Percentiles rank a stretch among this genome's conserved stretches.
phyloP scores from a whole-genome alignment of 2,888 invertebrate species.

The Agrenia bidenticulata region DNA sequence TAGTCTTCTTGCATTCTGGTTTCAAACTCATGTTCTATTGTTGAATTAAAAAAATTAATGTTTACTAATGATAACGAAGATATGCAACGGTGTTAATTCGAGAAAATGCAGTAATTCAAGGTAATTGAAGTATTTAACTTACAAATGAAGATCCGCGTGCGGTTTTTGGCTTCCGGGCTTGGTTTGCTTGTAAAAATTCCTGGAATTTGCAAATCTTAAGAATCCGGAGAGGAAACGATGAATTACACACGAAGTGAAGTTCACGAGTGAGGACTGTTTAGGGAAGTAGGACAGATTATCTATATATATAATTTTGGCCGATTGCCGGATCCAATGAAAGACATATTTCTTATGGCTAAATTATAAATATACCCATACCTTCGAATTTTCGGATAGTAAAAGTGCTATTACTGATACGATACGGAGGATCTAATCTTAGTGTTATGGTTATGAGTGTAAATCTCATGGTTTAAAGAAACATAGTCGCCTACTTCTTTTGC shows the following conservation, averaged over 20 bases:
- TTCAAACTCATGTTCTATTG: constrained; percentile 45
- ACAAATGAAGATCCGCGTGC: neutral
- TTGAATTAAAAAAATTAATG: neutral
- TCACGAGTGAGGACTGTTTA: constrained; percentile 26
- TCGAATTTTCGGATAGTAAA: too few relatives aligned
- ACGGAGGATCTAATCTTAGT: neutral
- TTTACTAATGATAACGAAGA: too few relatives aligned
- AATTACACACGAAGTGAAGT: constrained; percentile 26
- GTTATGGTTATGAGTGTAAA: neutral
- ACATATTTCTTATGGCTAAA: constrained; percentile 14
- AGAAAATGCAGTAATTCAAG: neutral
- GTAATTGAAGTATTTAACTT: too few relatives aligned
- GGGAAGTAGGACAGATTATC: constrained; percentile 35
- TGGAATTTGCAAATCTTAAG: neutral
- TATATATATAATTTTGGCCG: constrained; percentile 40
- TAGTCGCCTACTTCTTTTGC: neutral
- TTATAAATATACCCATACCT: constrained; percentile 26
- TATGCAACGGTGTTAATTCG: too few relatives aligned
- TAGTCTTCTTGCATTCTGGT: constrained; percentile 37
- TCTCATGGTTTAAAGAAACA: neutral
- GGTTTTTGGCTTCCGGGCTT: constrained; percentile 10
- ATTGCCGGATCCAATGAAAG: constrained; percentile 31
- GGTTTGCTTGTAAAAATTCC: neutral
- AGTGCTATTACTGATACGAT: too few relatives aligned
- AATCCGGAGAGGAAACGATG: constrained; percentile 9